Evolutionary conservation across 2,113 vertebrate genomes (phyloP).

Genomic region (Zosterops borbonicus): DNA sequence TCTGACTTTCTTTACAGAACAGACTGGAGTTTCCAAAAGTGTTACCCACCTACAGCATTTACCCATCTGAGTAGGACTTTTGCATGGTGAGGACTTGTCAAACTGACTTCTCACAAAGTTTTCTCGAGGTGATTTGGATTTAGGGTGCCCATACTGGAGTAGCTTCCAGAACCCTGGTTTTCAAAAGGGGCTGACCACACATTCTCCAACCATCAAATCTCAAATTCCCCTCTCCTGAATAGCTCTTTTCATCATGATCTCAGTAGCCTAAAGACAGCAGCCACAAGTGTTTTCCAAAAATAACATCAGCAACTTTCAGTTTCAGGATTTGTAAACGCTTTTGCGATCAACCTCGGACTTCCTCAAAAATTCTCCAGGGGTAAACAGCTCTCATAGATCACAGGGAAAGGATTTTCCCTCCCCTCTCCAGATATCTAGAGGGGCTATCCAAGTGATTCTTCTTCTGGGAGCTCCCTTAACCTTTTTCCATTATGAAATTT

Average conservation of each 20-base stretch:
- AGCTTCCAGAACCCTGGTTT: not conserved
- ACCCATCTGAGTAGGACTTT: not conserved
- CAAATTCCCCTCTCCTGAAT: not conserved
- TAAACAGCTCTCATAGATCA: not conserved
- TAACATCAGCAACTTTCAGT: slow-evolving; percentile 33
- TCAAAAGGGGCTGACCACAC: not conserved
- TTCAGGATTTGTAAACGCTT: slow-evolving; percentile 44
- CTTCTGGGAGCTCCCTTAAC: not conserved
- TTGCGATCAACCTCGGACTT: not conserved
- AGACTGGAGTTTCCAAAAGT: not conserved
- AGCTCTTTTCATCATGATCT: not conserved
- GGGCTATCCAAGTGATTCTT: not conserved
- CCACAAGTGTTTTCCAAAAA: slow-evolving; percentile 26
- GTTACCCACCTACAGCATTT: not conserved
- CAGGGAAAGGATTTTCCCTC: not conserved
- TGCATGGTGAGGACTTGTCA: not conserved
- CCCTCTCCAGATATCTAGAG: not conserved
- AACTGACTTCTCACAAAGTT: not conserved
- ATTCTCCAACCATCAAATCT: not conserved
- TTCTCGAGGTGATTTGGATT: not conserved
- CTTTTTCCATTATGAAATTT: not conserved
- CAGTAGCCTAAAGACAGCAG: not conserved
- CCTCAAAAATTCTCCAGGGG: slow-evolving; percentile 46
- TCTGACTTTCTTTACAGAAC: not conserved
- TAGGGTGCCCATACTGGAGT: not conserved